phyloP scores from a whole-genome alignment of 2,888 invertebrate species.

The Eustalomyia histrio region DNA sequence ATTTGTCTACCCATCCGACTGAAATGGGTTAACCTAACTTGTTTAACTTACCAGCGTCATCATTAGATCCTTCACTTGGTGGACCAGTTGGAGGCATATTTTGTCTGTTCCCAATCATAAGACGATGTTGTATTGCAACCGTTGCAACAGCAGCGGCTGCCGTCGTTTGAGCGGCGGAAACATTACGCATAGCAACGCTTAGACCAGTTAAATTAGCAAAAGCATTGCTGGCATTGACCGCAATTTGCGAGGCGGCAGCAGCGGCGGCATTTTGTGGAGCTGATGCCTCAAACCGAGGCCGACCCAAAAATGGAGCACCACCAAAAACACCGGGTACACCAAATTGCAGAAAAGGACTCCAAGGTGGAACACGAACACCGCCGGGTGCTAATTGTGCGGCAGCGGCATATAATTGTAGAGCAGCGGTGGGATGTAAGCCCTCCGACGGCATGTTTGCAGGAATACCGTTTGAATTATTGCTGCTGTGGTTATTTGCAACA shows the following conservation, averaged over 20 bases:
- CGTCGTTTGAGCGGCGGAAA: slow-evolving; percentile 77
- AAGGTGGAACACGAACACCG: slow-evolving; percentile 77
- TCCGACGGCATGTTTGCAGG: slow-evolving; percentile 74
- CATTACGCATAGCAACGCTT: slow-evolving; percentile 77
- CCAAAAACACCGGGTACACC: slow-evolving; percentile 78
- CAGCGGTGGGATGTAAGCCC: slow-evolving; percentile 77
- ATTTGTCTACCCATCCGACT: too few species aligned
- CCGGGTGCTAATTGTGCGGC: slow-evolving; percentile 77
- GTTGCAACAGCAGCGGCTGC: slow-evolving; percentile 78
- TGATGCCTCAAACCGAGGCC: slow-evolving; percentile 75
- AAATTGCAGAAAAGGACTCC: slow-evolving; percentile 77
- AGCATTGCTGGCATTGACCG: slow-evolving; percentile 77
- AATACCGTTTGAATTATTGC: slow-evolving; percentile 49
- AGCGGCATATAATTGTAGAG: slow-evolving; percentile 77
- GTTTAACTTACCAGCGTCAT: slow-evolving; percentile 75
- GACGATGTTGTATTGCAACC: slow-evolving; percentile 77
- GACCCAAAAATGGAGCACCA: slow-evolving; percentile 73
- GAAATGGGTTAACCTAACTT: too few species aligned
- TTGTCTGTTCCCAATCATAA: slow-evolving; percentile 77
- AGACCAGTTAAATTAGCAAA: slow-evolving; percentile 77
- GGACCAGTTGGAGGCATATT: slow-evolving; percentile 76
- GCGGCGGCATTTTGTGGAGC: slow-evolving; percentile 74
- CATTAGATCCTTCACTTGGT: slow-evolving; percentile 78
- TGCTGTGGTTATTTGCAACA: slow-evolving; percentile 36
- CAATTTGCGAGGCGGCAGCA: slow-evolving; percentile 74